Base-by-base conservation (phyloP, 2,888 invertebrate species). In the Auanema freiburgensis region DNA sequence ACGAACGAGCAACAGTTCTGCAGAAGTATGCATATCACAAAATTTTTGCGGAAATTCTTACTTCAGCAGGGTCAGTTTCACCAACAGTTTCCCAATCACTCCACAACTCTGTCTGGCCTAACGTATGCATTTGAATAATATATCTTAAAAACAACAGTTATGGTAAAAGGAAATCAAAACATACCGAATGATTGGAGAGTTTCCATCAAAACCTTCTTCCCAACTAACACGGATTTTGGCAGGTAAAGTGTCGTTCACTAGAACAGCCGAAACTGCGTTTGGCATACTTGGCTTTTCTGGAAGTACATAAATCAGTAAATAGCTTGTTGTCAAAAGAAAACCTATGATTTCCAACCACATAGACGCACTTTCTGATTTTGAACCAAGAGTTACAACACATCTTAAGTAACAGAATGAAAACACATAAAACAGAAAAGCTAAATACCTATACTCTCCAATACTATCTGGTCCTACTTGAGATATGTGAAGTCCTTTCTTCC, bases 251-350 rank as follows among this genome's bases (percentile, higher is more conserved):
- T 71, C 90, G 87, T 92, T 92, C 21, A 92, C 89, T 12, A 90
- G 86, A 56, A 90, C 89, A 0, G 93, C 95, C 74, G 89, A 88
- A 0, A 92, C 91, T 83, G 92, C 91, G 52, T 90, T 90, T 0
- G 97, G 97, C 25, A 93, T 90, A 83, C 92, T 92, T 0, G 98
- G 98, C 73, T 96, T 87, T 85, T 98, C 97, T 86, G 80, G 14
- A 84, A 72, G 2, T n/a, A 55, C 54, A 46, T 6, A 16, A 41
- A n/a, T 52, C 46, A 23, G 18, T 60, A 40, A 74, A 53, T 65
- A 23, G 12, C 18, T 25, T 10, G 1, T 33, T 21, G 56, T 33
- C 24, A 14, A 16, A 49, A 43, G 68, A 59, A 50, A 40, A 86
- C 86, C 86, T 79, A 97, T 93, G 77, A 98, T 92, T 81, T 90